Evolutionary conservation across 2,888 invertebrate species (phyloP), one percentile per base, ranked within the genome.

Genomic region (Dromius quadrimaculatus): DNA sequence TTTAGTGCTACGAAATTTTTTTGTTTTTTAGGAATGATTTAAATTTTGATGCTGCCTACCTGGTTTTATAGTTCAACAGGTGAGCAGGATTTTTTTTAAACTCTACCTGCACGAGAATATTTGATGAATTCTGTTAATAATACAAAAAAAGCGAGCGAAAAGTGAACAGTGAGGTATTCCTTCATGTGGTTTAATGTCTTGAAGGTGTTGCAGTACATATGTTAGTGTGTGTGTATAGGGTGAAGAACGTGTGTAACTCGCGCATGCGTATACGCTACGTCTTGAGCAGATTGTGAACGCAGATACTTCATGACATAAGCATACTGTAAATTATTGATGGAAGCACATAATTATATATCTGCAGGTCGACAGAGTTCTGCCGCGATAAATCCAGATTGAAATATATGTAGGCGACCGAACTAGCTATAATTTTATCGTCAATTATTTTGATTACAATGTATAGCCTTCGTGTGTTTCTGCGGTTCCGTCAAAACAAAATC

Each of bases 371-470:
- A 70, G 62, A 57, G 50, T 70, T 70, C 62, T 36, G 36, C 62
- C 62, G 62, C 70, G 70, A 70, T 70, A 70, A 70, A 70, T 73
- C 73, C 74, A 74, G 74, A 74, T 73, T 75, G 70, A 73, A 74
- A 76, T 74, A 74, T 74, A 74, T 74, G 76, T 76, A 74, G 75
- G 75, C 74, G 74, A 75, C 74, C 74, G 57, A 73, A 72, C 74
- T 73, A 74, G 73, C 74, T 75, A 74, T 74, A 74, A 75, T 75
- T 76, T 75, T 74, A 75, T 75, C 75, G 74, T 75, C 75, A 75
- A 76, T 76, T 76, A 76, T 76, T 74, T 73, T 74, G 74, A 75
- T 76, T 76, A 74, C 74, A 75, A 75, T 74, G 72, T 70, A 62
- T 70, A 70, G 62, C 69, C 69, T 50, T 66, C 38, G 54, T 64